Base-by-base conservation (phyloP, 1,140 invertebrate genomes). In the Ctenoplectra terminalis region DNA sequence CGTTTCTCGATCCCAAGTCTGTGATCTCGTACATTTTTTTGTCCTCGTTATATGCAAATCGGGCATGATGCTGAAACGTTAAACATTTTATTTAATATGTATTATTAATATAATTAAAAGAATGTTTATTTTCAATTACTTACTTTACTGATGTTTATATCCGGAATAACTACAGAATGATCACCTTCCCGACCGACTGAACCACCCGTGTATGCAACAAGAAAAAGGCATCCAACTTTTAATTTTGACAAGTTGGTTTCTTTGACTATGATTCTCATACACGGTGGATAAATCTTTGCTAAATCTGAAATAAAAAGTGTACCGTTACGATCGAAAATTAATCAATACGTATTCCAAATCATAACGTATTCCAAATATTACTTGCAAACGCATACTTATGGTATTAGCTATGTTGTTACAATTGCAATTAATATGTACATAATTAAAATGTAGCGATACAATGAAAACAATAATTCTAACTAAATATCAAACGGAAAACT, bases 1-100 rank as follows among this genome's bases (percentile, higher is more conserved):
- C 98, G 92, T 98, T 98, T 88, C 97, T 95, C 48, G 97, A 98
- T 13, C 97, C 97, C 66, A 97, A 89, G 93, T 99, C 98, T n/a
- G 95, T 94, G 1, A 97, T 95, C 64, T 95, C 94, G 90, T 98
- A 99, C 3, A 93, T 90, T 23, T 93, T 93, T 52, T 94, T 93
- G 1, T 94, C 94, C 63, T 94, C 93, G 80, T 97, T 95, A 84
- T 96, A 97, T 66, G 93, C 93, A 54, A 97, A 95, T 89, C 96
- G 96, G 23, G 98, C 95, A 93, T 99, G 98, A 83, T 96, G 92
- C 97, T 96, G 85, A 83, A 92, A 79, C 40, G 48, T 37, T 90
- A 81, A 13, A 31, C 2, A 29, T 63, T 77, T 50, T 15, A 40
- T 6, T 61, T 69, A 70, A 34, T 17, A 17, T 75, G 8, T 31